These are phyloP conservation scores for Yponomeuta malinellus DNA, from an alignment of 2,888 invertebrate genomes.

Conservation along the genomic window DNA sequence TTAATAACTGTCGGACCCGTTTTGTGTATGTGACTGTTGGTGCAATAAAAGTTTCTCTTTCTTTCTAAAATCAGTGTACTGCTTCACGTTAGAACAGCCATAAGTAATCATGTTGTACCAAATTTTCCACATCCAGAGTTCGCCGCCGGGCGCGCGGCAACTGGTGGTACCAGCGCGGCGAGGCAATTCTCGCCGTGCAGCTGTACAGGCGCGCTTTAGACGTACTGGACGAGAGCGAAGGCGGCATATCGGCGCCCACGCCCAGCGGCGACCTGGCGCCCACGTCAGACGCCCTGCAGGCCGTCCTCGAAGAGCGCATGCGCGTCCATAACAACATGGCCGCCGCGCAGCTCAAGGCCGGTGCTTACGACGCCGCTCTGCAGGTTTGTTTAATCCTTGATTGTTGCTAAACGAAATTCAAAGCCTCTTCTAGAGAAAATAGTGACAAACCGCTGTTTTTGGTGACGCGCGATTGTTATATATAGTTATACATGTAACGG, in stretches of 20 bases:
- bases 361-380: slow-evolving; percentile 89
- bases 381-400: slow-evolving; percentile 53
- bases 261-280: slow-evolving; percentile 59
- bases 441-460: too few species aligned
- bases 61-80: too few species aligned
- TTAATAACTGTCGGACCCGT: too few species aligned
- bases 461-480: too few species aligned
- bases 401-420: neutral
- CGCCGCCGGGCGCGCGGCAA: slow-evolving; percentile 87
- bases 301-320: slow-evolving; percentile 85
- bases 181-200: slow-evolving; percentile 87
- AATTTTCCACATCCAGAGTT: slow-evolving; percentile 29
- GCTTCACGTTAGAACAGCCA: too few species aligned
- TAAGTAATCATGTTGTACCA: neutral
- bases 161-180: slow-evolving; percentile 91
- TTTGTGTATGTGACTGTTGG: too few species aligned
- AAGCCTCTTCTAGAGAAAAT: too few species aligned
- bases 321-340: slow-evolving; percentile 95
- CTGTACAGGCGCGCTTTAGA: slow-evolving; percentile 91
- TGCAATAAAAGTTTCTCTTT: too few species aligned
- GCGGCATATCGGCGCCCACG: slow-evolving; percentile 76
- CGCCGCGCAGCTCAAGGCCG: slow-evolving; percentile 92
- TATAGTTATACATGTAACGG: too few species aligned
- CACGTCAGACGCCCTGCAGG: slow-evolving; percentile 40
- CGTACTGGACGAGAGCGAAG: slow-evolving; percentile 84